Percentiles rank a stretch among this genome's conserved stretches.
Conservation (phyloP, 2,113 vertebrate genomes). For the Hemichromis elongatus region DNA sequence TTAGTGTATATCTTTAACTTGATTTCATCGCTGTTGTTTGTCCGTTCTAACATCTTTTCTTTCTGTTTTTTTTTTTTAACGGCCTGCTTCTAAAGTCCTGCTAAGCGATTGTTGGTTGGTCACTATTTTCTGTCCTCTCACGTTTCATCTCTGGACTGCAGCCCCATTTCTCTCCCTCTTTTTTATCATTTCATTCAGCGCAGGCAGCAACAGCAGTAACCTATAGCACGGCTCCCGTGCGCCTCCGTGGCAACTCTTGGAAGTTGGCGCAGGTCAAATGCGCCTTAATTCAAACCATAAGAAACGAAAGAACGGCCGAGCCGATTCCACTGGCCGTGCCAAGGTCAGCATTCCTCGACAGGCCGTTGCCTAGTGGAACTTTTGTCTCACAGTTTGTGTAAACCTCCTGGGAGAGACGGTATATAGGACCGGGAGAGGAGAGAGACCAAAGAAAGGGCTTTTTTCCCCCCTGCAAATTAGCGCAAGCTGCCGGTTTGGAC, state of each 20-base stretch:
- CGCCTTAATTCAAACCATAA: constrained; percentile 37
- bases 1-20: not conserved
- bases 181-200: not conserved
- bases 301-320: constrained; percentile 27
- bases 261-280: constrained; percentile 43
- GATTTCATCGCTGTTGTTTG: not conserved
- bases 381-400: constrained; percentile 57
- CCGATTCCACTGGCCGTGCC: constrained; percentile 54
- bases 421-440: not conserved
- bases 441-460: not conserved
- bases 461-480: not conserved
- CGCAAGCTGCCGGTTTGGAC: not conserved
- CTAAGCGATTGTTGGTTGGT: not conserved
- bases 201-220: not conserved
- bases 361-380: constrained; percentile 67
- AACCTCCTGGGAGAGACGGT: constrained; percentile 40
- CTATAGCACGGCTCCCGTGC: not conserved
- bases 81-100: not conserved
- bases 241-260: constrained; percentile 6
- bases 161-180: not conserved
- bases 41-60: not conserved
- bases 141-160: not conserved
- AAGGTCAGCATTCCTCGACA: constrained; percentile 70
- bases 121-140: not conserved
- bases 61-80: not conserved